A percentile compares a stretch with the other conserved stretches of the same genome.
These are phyloP conservation scores for Thaumatotibia leucotreta DNA, from an alignment of 1,140 invertebrate genomes.

Conservation along the genomic window DNA sequence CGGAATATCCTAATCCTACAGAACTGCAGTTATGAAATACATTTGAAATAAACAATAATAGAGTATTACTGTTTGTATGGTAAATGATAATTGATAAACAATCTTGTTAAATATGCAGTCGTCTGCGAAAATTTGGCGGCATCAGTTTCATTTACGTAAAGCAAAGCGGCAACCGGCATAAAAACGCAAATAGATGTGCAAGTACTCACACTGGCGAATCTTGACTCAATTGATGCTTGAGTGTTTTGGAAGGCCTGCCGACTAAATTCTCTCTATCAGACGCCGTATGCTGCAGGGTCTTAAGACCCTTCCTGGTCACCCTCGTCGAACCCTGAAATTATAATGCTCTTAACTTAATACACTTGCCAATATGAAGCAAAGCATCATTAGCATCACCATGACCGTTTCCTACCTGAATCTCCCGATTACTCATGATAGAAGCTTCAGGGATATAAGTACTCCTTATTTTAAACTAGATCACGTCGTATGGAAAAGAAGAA, in stretches of 20 bases:
- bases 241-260: slow-evolving; percentile 69
- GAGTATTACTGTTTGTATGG: too few relatives aligned
- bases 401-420: slow-evolving; percentile 33
- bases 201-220: slow-evolving; percentile 49
- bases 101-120: too few relatives aligned
- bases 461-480: background rate
- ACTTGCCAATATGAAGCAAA: background rate
- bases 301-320: slow-evolving; percentile 77
- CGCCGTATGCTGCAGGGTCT: slow-evolving; percentile 79
- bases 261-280: slow-evolving; percentile 82
- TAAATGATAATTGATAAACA: too few relatives aligned
- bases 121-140: too few relatives aligned
- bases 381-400: too few relatives aligned
- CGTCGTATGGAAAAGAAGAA: background rate
- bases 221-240: slow-evolving; percentile 62
- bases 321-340: slow-evolving; percentile 43
- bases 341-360: slow-evolving; percentile 18
- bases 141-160: too few relatives aligned
- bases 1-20: too few relatives aligned
- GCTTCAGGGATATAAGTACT: background rate
- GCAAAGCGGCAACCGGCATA: too few relatives aligned
- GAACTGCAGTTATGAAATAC: too few relatives aligned
- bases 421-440: slow-evolving; percentile 26
- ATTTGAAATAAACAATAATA: too few relatives aligned
- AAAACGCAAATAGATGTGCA: slow-evolving; percentile 1